Conservation (phyloP, 2,113 vertebrate species). For the Psettodes erumei region DNA sequence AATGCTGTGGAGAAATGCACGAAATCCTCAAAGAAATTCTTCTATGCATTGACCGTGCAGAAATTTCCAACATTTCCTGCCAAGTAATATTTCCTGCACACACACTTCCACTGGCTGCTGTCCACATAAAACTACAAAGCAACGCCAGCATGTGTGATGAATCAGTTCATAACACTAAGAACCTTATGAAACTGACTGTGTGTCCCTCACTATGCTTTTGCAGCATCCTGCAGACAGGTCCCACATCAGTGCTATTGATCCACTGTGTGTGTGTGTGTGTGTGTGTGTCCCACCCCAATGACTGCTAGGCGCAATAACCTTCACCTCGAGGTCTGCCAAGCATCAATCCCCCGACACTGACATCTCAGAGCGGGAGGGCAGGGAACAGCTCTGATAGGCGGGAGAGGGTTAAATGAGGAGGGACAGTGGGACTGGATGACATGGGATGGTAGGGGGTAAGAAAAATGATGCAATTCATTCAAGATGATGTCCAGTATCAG, state of each 20-base stretch:
- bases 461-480: background rate
- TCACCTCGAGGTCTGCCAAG: slow-evolving; percentile 23
- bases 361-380: slow-evolving; percentile 5
- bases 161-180: background rate
- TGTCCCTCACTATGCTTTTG: background rate
- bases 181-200: background rate
- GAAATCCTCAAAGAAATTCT: slow-evolving; percentile 28
- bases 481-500: background rate
- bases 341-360: slow-evolving; percentile 21
- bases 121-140: background rate
- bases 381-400: slow-evolving; percentile 1
- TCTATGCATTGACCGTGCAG: slow-evolving; percentile 3
- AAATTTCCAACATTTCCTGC: slow-evolving; percentile 27
- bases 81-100: slow-evolving; percentile 1
- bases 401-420: slow-evolving; percentile 6
- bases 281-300: no score
- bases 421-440: background rate
- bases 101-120: background rate
- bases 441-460: background rate
- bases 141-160: background rate
- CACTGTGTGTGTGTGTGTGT: background rate
- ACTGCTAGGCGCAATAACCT: slow-evolving; percentile 23
- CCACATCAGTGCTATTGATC: slow-evolving; percentile 31
- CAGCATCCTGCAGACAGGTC: slow-evolving; percentile 12
- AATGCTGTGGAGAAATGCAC: slow-evolving; percentile 23